These are phyloP conservation scores for Steinernema scapterisci DNA, from an alignment of 2,888 invertebrate genomes.

Conservation along the genomic window DNA sequence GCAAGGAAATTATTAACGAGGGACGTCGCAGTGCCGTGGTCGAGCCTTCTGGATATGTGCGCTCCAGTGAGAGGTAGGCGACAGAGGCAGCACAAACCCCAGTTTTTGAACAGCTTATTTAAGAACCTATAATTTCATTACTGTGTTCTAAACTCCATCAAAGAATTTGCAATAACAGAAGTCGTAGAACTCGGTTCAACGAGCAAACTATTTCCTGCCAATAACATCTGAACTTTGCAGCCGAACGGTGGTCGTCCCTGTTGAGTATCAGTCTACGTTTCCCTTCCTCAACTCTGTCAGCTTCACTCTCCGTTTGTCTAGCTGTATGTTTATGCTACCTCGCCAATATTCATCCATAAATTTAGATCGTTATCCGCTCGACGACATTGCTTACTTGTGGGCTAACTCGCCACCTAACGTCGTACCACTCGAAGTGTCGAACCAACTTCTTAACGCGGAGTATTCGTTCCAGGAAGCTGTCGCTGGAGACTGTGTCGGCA, in stretches of 20 bases:
- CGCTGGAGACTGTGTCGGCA: conserved; percentile 64
- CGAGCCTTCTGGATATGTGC: conserved; percentile 60
- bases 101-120: neutral
- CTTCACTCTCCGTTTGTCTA: conserved; percentile 51
- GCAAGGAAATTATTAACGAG: conserved; percentile 40
- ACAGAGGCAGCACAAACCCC: neutral
- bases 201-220: too few species aligned
- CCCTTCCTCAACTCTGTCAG: conserved; percentile 39
- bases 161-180: too few species aligned
- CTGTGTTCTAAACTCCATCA: too few species aligned
- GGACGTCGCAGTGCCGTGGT: conserved; percentile 44
- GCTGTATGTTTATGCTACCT: conserved; percentile 3
- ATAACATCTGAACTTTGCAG: conserved; percentile 43
- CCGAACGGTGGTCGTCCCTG: conserved; percentile 48
- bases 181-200: too few species aligned
- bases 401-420: conserved; percentile 64
- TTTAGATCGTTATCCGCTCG: conserved; percentile 54
- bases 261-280: conserved; percentile 36
- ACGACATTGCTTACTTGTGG: conserved; percentile 65
- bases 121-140: too few species aligned
- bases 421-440: conserved; percentile 62
- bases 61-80: conserved; percentile 53
- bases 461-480: conserved; percentile 43
- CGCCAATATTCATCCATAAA: neutral
- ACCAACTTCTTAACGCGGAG: conserved; percentile 47